These are phyloP conservation scores for Tanaodytes sp. DNA, from an alignment of 2,888 invertebrate genomes.

Conservation along the genomic window DNA sequence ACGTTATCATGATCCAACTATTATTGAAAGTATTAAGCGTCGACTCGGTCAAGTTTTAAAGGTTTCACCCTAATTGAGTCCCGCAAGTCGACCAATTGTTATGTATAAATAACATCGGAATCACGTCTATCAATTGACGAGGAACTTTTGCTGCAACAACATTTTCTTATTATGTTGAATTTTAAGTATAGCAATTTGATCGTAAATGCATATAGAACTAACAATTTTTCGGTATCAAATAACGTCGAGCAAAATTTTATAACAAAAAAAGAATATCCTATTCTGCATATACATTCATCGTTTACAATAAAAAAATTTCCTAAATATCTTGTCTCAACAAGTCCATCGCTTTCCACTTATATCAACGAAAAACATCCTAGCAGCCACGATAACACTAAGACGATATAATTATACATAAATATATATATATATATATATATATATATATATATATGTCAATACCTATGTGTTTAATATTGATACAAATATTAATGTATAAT, in stretches of 20 bases:
- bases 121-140: slow-evolving; percentile 35
- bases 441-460: slow-evolving; percentile 53
- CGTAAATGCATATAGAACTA: neutral
- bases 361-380: slow-evolving; percentile 46
- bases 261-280: slow-evolving; percentile 24
- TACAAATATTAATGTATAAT: slow-evolving; percentile 59
- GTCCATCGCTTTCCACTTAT: slow-evolving; percentile 27
- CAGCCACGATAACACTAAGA: slow-evolving; percentile 50
- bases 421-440: slow-evolving; percentile 41
- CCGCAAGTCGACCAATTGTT: slow-evolving; percentile 20
- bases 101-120: slow-evolving; percentile 32
- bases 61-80: neutral
- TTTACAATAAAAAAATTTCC: slow-evolving; percentile 23
- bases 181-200: neutral
- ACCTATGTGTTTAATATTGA: slow-evolving; percentile 55
- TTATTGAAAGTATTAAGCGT: slow-evolving; percentile 59
- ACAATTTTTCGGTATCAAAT: slow-evolving; percentile 6
- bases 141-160: slow-evolving; percentile 29
- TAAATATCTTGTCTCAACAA: slow-evolving; percentile 27
- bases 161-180: slow-evolving; percentile 23
- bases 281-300: slow-evolving; percentile 16
- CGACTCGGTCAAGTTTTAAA: slow-evolving; percentile 45
- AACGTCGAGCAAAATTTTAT: neutral
- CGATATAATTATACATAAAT: slow-evolving; percentile 36
- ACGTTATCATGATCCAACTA: slow-evolving; percentile 66